Percentiles rank a stretch among this genome's conserved stretches.
Conservation (phyloP, 2,888 invertebrate genomes). For the Operophtera brumata region DNA sequence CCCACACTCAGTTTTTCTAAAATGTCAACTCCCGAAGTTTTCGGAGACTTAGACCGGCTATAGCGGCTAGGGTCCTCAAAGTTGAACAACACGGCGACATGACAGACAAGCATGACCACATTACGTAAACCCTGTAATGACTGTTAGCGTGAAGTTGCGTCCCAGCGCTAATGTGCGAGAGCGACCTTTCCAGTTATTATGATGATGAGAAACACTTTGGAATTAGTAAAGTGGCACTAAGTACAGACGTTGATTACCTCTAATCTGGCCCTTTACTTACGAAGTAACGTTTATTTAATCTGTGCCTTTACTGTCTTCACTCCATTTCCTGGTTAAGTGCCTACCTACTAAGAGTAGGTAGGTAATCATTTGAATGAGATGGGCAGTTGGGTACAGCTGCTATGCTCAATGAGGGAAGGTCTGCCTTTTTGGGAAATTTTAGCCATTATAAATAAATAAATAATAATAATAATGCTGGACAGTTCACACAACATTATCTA, state of each 20-base stretch:
- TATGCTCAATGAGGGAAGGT: no score
- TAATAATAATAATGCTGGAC: no score
- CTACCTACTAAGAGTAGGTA: not conserved
- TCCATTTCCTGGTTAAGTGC: not conserved
- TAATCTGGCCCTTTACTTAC: not conserved
- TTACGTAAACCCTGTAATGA: not conserved
- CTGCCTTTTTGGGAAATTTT: no score
- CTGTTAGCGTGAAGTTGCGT: conserved; percentile 13
- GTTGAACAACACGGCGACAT: not conserved
- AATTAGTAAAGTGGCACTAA: conserved; percentile 2
- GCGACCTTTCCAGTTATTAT: conserved; percentile 10
- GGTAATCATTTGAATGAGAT: not conserved
- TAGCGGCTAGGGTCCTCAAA: no score
- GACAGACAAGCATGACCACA: not conserved
- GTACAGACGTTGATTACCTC: not conserved
- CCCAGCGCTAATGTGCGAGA: conserved; percentile 9
- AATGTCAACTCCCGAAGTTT: not conserved
- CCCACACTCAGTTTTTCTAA: no score
- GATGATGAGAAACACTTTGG: not conserved
- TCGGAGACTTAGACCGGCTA: not conserved
- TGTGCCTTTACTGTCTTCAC: not conserved
- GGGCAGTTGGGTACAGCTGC: not conserved
- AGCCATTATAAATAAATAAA: no score
- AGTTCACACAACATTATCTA: no score
- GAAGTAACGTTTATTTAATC: no score